Evolutionary conservation across 2,888 invertebrate species (phyloP).

Genomic region (Lasius fuliginosus): DNA sequence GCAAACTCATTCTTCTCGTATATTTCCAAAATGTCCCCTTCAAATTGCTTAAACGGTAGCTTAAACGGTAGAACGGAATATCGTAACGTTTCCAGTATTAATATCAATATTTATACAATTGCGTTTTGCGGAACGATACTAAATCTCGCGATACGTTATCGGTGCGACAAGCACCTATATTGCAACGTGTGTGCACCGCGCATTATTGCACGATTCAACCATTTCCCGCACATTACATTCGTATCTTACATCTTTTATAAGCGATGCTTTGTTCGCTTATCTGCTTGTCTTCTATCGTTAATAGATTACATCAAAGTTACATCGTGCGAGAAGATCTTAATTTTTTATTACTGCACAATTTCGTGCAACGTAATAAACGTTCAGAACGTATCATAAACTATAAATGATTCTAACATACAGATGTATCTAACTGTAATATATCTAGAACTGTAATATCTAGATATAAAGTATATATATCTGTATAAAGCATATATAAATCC

Average conservation of each 20-base stretch:
- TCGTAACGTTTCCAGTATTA: background rate
- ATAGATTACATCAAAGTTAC: conserved; percentile 33
- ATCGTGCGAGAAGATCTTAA: conserved; percentile 26
- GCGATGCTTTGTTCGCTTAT: conserved; percentile 48
- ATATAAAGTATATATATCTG: background rate
- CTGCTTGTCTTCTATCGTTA: conserved; percentile 12
- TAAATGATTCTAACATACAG: background rate
- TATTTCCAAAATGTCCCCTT: background rate
- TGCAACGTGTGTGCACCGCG: conserved; percentile 24
- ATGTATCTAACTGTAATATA: background rate
- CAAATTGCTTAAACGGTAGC: background rate
- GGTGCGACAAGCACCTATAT: conserved; percentile 3
- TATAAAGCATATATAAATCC: background rate
- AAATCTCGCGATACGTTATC: conserved; percentile 44
- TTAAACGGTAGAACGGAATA: background rate
- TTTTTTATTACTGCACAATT: conserved; percentile 4
- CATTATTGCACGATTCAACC: conserved; percentile 3
- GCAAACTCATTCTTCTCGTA: background rate
- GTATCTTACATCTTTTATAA: conserved; percentile 45
- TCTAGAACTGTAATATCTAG: background rate
- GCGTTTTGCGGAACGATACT: conserved; percentile 1
- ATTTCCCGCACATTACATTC: conserved; percentile 4
- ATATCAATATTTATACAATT: conserved; percentile 50
- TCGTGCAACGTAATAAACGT: background rate
- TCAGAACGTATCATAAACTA: background rate